These are phyloP conservation scores for Lepetodrilus schrolli DNA, from an alignment of 2,888 invertebrate genomes.

Conservation along the genomic window DNA sequence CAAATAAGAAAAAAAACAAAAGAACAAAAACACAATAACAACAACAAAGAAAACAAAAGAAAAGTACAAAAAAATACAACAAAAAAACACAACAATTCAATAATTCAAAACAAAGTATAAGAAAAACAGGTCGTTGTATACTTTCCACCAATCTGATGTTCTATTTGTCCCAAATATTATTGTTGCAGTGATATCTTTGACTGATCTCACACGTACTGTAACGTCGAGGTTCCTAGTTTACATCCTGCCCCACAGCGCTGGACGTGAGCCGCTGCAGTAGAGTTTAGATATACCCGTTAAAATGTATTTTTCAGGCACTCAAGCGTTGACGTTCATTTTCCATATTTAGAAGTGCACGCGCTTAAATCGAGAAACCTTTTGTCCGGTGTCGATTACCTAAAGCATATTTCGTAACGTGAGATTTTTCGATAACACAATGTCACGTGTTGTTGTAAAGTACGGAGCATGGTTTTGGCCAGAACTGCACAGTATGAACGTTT, in stretches of 20 bases:
- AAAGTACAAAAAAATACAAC: too few relatives aligned
- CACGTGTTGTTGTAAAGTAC: conserved; percentile 14
- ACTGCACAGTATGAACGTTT: too few relatives aligned
- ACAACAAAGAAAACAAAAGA: too few relatives aligned
- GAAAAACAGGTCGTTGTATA: conserved; percentile 6
- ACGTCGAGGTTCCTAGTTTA: background rate
- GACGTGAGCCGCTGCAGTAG: too few relatives aligned
- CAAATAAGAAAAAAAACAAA: too few relatives aligned
- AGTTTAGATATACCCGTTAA: too few relatives aligned
- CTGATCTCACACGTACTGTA: background rate
- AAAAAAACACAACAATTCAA: too few relatives aligned
- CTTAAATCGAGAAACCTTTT: conserved; percentile 18
- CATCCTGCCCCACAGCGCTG: background rate
- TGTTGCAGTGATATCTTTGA: conserved; percentile 15
- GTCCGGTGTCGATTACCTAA: conserved; percentile 16
- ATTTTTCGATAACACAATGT: conserved; percentile 11
- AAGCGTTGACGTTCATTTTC: background rate
- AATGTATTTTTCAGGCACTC: too few relatives aligned
- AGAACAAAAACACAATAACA: too few relatives aligned
- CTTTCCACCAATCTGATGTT: conserved; percentile 3
- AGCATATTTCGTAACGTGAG: conserved; percentile 22
- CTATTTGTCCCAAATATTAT: conserved; percentile 10
- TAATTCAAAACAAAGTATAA: too few relatives aligned
- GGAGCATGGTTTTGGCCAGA: background rate
- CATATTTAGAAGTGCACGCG: conserved; percentile 17